phyloP scores from a whole-genome alignment of 2,888 invertebrate species.

The Ochropleura leucogaster region DNA sequence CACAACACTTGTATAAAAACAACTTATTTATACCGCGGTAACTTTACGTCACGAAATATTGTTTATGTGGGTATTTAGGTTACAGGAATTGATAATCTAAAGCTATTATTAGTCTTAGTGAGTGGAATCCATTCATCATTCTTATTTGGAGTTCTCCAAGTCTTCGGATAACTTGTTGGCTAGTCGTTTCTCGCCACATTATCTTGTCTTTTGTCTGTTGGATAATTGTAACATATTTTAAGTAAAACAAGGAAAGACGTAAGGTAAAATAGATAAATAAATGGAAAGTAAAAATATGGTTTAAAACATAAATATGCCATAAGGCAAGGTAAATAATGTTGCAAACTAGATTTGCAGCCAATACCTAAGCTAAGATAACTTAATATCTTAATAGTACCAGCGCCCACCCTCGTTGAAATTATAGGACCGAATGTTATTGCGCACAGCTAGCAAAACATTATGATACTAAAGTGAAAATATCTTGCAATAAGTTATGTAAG shows the following conservation, averaged over 20 bases:
- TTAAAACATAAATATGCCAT: too few species aligned
- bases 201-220: neutral
- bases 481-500: too few species aligned
- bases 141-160: neutral
- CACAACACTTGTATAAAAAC: slow-evolving; percentile 70
- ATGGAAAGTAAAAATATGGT: too few species aligned
- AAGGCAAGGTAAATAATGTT: too few species aligned
- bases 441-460: too few species aligned
- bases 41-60: slow-evolving; percentile 26
- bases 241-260: neutral
- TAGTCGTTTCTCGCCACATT: neutral
- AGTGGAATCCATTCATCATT: slow-evolving; percentile 11
- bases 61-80: slow-evolving; percentile 58
- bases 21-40: slow-evolving; percentile 42
- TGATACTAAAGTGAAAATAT: too few species aligned
- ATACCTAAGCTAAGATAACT: too few species aligned
- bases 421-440: too few species aligned
- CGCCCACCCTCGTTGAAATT: too few species aligned
- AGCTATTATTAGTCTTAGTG: slow-evolving; percentile 25
- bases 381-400: too few species aligned
- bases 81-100: slow-evolving; percentile 22
- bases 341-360: too few species aligned
- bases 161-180: neutral
- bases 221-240: neutral
- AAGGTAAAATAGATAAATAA: too few species aligned